Base-by-base conservation (phyloP, 2,113 vertebrate genomes). In the Oryzias woworae region DNA sequence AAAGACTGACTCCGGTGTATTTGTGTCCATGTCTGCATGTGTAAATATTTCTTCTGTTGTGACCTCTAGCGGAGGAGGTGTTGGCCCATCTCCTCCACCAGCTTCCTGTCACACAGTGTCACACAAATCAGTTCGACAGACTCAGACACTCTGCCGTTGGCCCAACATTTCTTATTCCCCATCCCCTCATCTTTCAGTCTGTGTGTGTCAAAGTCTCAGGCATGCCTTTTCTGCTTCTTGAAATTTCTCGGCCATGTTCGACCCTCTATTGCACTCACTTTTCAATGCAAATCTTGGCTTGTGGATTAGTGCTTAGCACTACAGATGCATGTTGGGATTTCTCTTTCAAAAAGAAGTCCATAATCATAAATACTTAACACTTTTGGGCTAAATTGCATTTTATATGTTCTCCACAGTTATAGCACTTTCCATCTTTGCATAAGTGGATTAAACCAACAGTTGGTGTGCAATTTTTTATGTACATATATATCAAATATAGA, bases 101-200 rank as follows among this genome's bases (percentile, higher is more conserved):
- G 73, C 69, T 72, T 71, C 61, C 75, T 73, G 76, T 87, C 85
- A 85, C 54, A 75, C 66, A 48, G 46, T 58, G 66, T 79, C 78
- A 70, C 71, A 58, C 67, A 76, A 87, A 88, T 88, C 77, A 75
- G 49, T 73, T 70, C 16, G 75, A 88, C 82, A 69, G 62, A 78
- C 14, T 65, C 70, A 71, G 65, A 58, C 68, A 58, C 66, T 66
- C 28, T 58, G 81, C 82, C 77, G 80, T 14, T 5, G 78, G 80
- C 62, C 75, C 55, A 58, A 70, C 60, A 71, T 73, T 75, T 75
- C 66, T 58, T 52, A 51, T 72, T 73, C 66, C 68, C 54, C 66
- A 66, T 62, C 47, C 51, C 50, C 53, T 48, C 71, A 74, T 71
- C 75, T 75, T 58, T 82, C 77, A 73, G 43, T 81, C 72, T 51